phyloP scores from a whole-genome alignment of 2,797 vertebrate genomes.

The Gymnocypris eckloni region DNA sequence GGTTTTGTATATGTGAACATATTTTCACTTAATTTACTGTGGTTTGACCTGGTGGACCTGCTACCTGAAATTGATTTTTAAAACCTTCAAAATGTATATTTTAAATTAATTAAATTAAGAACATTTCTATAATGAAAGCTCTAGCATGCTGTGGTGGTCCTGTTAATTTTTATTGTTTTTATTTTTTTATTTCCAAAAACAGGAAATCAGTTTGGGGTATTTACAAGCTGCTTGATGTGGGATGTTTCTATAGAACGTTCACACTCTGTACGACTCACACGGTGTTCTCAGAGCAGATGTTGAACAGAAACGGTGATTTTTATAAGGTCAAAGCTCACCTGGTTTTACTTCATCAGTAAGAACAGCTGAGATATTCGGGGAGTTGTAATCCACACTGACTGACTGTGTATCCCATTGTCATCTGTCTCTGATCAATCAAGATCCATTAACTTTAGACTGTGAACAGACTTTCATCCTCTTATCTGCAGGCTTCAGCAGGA shows the following conservation, averaged over 20 bases:
- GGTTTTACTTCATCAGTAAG: constrained; percentile 24
- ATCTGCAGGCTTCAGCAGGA: neutral
- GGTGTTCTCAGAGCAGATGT: constrained; percentile 46
- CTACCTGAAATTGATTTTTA: neutral
- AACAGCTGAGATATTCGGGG: constrained; percentile 7
- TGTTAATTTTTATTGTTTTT: constrained; percentile 15
- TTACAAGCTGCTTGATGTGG: constrained; percentile 65
- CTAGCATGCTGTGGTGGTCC: constrained; percentile 12
- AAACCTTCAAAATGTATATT: neutral
- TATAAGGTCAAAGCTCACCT: constrained; percentile 39
- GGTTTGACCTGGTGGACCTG: neutral
- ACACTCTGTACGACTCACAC: constrained; percentile 59
- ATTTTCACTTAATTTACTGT: neutral
- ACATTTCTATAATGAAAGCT: constrained; percentile 18
- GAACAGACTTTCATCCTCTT: neutral
- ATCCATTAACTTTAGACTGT: neutral
- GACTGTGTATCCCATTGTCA: neutral
- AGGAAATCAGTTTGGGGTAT: constrained; percentile 57
- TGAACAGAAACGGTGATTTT: constrained; percentile 36
- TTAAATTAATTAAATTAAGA: neutral
- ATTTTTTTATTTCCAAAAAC: constrained; percentile 41
- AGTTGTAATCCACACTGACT: neutral
- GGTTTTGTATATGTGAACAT: neutral
- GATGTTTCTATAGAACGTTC: constrained; percentile 58
- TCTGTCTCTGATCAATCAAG: constrained; percentile 4